A percentile compares a stretch with the other conserved stretches of the same genome.
These are phyloP conservation scores for Sinohyriopsis cumingii DNA, from an alignment of 2,888 invertebrate genomes.

Conservation along the genomic window DNA sequence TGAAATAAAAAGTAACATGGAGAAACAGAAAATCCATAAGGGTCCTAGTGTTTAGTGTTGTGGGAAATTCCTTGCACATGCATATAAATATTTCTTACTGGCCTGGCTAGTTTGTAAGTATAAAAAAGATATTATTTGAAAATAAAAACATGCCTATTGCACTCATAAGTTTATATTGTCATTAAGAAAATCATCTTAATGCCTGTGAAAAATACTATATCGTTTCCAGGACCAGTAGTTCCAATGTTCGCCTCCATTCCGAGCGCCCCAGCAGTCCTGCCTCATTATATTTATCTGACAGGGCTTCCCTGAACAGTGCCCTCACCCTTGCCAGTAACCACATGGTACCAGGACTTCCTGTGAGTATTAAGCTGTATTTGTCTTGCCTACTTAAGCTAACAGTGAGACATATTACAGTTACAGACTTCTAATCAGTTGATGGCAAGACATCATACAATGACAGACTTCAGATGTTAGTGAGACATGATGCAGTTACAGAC, in stretches of 20 bases:
- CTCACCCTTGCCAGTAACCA: conserved; percentile 45
- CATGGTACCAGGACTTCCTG: conserved; percentile 32
- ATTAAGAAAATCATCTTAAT: neutral
- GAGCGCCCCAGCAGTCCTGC: conserved; percentile 56
- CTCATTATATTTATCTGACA: conserved; percentile 47
- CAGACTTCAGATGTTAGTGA: neutral
- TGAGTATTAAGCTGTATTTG: conserved; percentile 15
- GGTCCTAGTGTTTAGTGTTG: too few relatives aligned
- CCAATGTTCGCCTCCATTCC: conserved; percentile 36
- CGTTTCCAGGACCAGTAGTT: conserved; percentile 41
- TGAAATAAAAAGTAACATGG: too few relatives aligned
- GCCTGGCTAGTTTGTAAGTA: too few relatives aligned
- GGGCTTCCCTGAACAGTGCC: conserved; percentile 48
- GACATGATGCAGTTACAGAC: neutral
- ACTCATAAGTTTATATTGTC: neutral
- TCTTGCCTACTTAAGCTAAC: neutral
- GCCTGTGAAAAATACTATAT: neutral
- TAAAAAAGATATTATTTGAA: too few relatives aligned
- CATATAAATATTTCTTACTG: too few relatives aligned
- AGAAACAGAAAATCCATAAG: too few relatives aligned
- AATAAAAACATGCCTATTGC: neutral
- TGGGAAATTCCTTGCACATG: too few relatives aligned
- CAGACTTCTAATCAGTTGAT: neutral
- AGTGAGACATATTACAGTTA: neutral
- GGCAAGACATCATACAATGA: neutral